Conservation (phyloP, 2,888 invertebrate genomes). For the Philonicus albiceps region DNA sequence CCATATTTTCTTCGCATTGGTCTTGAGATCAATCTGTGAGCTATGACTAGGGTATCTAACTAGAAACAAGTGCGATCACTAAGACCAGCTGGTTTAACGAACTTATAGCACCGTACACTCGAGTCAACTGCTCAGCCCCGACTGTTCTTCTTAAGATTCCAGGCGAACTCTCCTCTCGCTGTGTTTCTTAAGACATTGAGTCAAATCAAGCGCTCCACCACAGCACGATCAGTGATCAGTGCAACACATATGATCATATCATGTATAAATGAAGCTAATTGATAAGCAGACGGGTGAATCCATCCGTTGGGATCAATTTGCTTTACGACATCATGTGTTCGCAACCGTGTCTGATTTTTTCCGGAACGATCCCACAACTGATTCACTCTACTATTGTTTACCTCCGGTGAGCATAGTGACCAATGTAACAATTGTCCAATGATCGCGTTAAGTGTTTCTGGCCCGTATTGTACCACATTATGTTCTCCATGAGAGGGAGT, state of each 20-base stretch:
- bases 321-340: background rate
- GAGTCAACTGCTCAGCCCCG: conserved; percentile 12
- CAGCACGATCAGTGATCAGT: background rate
- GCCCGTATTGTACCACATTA: background rate
- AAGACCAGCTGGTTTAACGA: background rate
- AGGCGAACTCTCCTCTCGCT: background rate
- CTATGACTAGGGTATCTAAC: background rate
- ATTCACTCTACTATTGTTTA: background rate
- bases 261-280: conserved; percentile 3
- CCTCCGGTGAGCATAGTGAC: background rate
- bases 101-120: conserved; percentile 5
- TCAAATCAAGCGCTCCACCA: background rate
- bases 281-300: conserved; percentile 4
- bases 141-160: conserved; percentile 11
- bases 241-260: conserved; percentile 16
- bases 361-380: background rate
- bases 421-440: background rate
- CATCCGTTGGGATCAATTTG: background rate
- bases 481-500: background rate
- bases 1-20: conserved; percentile 8
- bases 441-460: background rate
- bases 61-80: conserved; percentile 3
- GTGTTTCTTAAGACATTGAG: background rate
- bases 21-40: background rate
- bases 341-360: conserved; percentile 19